These are phyloP conservation scores for Dolichotis patagonum DNA, from an alignment of 2,113 vertebrate genomes.

Conservation along the genomic window DNA sequence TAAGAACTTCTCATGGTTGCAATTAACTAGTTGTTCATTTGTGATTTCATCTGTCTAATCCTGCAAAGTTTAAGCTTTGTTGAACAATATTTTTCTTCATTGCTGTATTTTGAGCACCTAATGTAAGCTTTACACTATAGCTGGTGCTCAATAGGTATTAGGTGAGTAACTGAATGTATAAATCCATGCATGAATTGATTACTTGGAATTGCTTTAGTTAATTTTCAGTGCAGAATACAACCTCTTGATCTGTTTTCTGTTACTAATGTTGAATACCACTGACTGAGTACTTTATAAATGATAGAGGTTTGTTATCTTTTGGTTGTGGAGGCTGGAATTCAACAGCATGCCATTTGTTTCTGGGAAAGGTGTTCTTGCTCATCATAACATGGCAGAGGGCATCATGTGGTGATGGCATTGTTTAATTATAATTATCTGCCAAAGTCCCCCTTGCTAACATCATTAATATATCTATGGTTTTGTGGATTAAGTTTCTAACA, in stretches of 20 bases:
- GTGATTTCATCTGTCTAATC: background rate
- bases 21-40: background rate
- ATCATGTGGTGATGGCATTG: background rate
- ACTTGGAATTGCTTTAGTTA: background rate
- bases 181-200: background rate
- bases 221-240: constrained; percentile 15
- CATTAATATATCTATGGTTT: background rate
- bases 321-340: background rate
- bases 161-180: background rate
- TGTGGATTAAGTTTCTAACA: background rate
- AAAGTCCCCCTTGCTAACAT: background rate
- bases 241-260: background rate
- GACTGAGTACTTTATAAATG: background rate
- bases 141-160: background rate
- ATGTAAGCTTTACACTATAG: background rate
- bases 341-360: background rate
- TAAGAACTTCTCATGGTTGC: background rate
- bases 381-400: background rate
- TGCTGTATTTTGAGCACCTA: background rate
- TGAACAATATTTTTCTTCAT: background rate
- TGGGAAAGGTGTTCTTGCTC: background rate
- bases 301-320: background rate
- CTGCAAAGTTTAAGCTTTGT: background rate
- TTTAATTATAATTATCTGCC: background rate
- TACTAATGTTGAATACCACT: background rate